These are phyloP conservation scores for Antheraea yamamai DNA, from an alignment of 2,888 invertebrate genomes.

Conservation along the genomic window DNA sequence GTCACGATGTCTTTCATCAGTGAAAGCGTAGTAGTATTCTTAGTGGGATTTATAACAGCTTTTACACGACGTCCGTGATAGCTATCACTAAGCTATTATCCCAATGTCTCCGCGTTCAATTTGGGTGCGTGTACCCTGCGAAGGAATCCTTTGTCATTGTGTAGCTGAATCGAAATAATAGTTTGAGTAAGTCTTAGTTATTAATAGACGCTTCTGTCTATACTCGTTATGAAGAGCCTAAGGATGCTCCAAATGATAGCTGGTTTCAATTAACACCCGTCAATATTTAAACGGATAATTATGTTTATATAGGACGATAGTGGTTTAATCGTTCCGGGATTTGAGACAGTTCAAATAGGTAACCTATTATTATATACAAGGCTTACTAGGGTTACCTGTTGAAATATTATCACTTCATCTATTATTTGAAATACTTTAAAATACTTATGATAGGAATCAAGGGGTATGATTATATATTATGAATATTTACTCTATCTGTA, in stretches of 20 bases:
- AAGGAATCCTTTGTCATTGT: not conserved
- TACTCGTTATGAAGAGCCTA: not conserved
- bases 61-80: not conserved
- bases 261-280: not conserved
- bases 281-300: slow-evolving; percentile 10
- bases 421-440: too few relatives aligned
- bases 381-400: not conserved
- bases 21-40: not conserved
- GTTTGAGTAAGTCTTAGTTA: not conserved
- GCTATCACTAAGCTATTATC: not conserved
- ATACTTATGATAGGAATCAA: too few relatives aligned
- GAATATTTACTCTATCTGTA: too few relatives aligned
- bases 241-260: not conserved
- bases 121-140: not conserved
- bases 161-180: not conserved
- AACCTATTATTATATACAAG: slow-evolving; percentile 2
- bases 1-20: not conserved
- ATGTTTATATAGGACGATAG: slow-evolving; percentile 8
- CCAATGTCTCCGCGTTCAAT: not conserved
- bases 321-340: not conserved
- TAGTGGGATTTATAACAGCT: not conserved
- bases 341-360: not conserved
- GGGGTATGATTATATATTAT: too few relatives aligned
- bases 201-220: not conserved
- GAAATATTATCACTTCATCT: not conserved